Evolutionary conservation across 2,888 invertebrate species (phyloP).

Genomic region (Nowickia ferox): DNA sequence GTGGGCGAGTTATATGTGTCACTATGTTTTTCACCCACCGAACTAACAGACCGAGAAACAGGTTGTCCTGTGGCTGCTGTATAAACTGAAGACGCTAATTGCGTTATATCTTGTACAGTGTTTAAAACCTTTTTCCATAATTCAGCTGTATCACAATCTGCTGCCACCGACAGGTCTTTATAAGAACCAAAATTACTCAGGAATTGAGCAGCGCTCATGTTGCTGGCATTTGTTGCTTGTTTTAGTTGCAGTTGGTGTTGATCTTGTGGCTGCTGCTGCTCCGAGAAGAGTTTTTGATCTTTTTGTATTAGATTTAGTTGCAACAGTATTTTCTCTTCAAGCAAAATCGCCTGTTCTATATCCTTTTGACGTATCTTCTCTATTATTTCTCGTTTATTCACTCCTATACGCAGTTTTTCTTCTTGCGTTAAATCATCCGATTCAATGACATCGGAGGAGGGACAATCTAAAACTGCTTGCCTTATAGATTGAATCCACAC

Average conservation of each 20-base stretch:
- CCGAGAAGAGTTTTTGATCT: conserved; percentile 85
- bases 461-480: conserved; percentile 92
- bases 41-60: conserved; percentile 95
- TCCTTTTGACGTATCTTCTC: conserved; percentile 94
- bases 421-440: conserved; percentile 89
- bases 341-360: conserved; percentile 91
- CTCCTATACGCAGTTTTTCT: conserved; percentile 87
- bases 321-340: conserved; percentile 94
- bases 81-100: conserved; percentile 89
- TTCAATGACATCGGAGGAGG: conserved; percentile 89
- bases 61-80: conserved; percentile 88
- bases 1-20: conserved; percentile 93
- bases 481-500: conserved; percentile 95
- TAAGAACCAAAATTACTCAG: conserved; percentile 84
- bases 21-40: conserved; percentile 96
- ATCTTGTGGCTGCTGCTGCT: conserved; percentile 76
- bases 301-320: conserved; percentile 89
- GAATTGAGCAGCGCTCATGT: conserved; percentile 81
- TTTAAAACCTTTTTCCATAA: conserved; percentile 91
- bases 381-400: conserved; percentile 84
- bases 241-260: conserved; percentile 58
- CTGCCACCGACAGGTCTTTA: conserved; percentile 88
- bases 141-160: conserved; percentile 90
- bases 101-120: conserved; percentile 86
- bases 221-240: conserved; percentile 20